Evolutionary conservation across 2,888 invertebrate genomes (phyloP).

Genomic region (Nesidiocoris tenuis): DNA sequence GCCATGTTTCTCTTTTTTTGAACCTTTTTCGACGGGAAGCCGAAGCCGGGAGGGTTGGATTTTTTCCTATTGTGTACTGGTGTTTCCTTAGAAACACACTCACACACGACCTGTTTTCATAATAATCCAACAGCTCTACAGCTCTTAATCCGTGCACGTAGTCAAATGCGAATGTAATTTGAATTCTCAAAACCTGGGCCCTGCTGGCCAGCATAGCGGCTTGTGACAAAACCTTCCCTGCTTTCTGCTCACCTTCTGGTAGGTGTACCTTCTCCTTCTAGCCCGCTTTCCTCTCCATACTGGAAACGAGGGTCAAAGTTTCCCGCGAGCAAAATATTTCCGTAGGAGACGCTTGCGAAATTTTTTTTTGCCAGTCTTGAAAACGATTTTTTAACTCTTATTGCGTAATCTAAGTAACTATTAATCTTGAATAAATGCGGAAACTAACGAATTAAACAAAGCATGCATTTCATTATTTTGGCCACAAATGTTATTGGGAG

Average conservation of each 20-base stretch:
- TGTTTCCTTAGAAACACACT: conserved; percentile 15
- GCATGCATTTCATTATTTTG: too few species aligned
- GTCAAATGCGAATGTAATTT: conserved; percentile 43
- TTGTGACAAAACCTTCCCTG: background rate
- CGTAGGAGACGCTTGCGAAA: conserved; percentile 32
- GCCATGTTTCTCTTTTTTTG: background rate
- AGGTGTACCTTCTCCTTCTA: background rate
- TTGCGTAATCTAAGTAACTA: too few species aligned
- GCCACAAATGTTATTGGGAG: too few species aligned
- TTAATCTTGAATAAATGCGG: too few species aligned
- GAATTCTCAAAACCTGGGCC: conserved; percentile 34
- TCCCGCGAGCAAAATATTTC: conserved; percentile 36
- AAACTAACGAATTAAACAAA: too few species aligned
- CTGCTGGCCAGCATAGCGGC: background rate
- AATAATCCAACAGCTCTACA: conserved; percentile 35
- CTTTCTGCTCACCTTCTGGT: background rate
- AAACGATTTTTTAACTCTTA: too few species aligned
- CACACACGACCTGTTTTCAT: conserved; percentile 17
- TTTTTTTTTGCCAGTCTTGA: too few species aligned
- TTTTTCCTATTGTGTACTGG: background rate
- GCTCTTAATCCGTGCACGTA: conserved; percentile 38
- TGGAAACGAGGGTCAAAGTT: background rate
- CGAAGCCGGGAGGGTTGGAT: background rate
- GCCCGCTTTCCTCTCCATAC: background rate
- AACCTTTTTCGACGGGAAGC: background rate